Evolutionary conservation across 2,797 vertebrate genomes (phyloP), one percentile per base, ranked within the genome.

Genomic region (Pagetopsis macropterus): DNA sequence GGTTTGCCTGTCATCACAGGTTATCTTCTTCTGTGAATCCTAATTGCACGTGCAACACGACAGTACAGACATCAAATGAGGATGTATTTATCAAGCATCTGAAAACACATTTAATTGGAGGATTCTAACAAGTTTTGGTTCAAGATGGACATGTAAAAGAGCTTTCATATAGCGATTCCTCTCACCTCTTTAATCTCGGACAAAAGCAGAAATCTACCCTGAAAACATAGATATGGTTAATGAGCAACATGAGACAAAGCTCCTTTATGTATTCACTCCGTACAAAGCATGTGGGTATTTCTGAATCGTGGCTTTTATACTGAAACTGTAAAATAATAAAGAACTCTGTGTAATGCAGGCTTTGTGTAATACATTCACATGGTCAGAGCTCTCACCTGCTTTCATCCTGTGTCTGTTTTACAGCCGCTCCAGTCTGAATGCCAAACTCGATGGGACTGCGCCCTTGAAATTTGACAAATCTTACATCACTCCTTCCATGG

Each of bases 351-450:
- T 49, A 31, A 46, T 63, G 54, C 21, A 15, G 75, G 27, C 56
- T 63, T 72, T 79, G 58, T 87, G 76, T 52, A 40, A 60, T 37
- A 65, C 68, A 56, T 72, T 50, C 66, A 69, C 81, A 84, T 72
- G 73, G 65, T 79, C 68, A 48, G 41, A 40, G 31, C 64, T 75
- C 68, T 87, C 80, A 57, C 48, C 27, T 45, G 75, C 68, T 85
- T 62, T 82, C 73, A 81, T 79, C 55, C 56, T 11, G 10, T 51
- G 27, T 69, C 84, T 74, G 63, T 77, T 49, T 75, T 81, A 68
- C 90, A 99, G 98, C 88, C 96, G 98, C 88, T 97, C 98, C 94
- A 97, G 95, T 92, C 94, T 99, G 94, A 99, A 99, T 81, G 97
- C 98, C 94, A 98, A 99, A 95, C 95, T 98, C 78, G 95, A 98